Conservation (phyloP, 1,140 invertebrate genomes). For the Drosophila grimshawi region DNA sequence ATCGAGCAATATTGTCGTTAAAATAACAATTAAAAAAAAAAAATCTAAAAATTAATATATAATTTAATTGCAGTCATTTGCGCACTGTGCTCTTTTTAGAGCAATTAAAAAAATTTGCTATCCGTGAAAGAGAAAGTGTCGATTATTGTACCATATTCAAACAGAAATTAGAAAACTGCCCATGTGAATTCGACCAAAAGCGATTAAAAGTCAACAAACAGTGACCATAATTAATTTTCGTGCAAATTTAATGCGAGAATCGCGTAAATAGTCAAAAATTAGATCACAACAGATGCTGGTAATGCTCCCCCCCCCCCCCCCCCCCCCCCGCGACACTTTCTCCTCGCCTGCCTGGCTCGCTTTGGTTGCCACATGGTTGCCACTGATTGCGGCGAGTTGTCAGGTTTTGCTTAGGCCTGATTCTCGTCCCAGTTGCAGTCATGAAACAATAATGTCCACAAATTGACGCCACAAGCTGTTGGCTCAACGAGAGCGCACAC, state of each 20-base stretch:
- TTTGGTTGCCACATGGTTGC: slow-evolving; percentile 38
- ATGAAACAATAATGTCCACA: slow-evolving; percentile 82
- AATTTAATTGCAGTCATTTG: slow-evolving; percentile 43
- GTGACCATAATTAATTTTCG: slow-evolving; percentile 70
- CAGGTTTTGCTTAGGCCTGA: slow-evolving; percentile 67
- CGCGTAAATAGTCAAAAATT: slow-evolving; percentile 79
- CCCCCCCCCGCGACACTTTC: neutral
- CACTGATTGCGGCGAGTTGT: slow-evolving; percentile 75
- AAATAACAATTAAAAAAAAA: neutral
- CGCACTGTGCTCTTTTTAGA: slow-evolving; percentile 36
- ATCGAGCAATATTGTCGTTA: too few relatives aligned
- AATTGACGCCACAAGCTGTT: slow-evolving; percentile 82
- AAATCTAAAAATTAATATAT: slow-evolving; percentile 1
- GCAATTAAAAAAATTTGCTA: slow-evolving; percentile 57
- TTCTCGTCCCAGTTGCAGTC: slow-evolving; percentile 67
- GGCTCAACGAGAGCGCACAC: slow-evolving; percentile 64
- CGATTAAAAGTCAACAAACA: slow-evolving; percentile 47
- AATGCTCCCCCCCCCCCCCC: slow-evolving; percentile 28
- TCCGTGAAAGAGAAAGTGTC: neutral
- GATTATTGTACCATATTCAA: neutral
- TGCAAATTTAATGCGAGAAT: slow-evolving; percentile 65
- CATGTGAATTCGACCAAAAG: slow-evolving; percentile 19
- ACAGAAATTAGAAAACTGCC: slow-evolving; percentile 37
- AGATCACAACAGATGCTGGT: slow-evolving; percentile 57
- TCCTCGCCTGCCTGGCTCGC: neutral